phyloP scores from a whole-genome alignment of 1,140 invertebrate genomes.

The Antheraea pernyi region DNA sequence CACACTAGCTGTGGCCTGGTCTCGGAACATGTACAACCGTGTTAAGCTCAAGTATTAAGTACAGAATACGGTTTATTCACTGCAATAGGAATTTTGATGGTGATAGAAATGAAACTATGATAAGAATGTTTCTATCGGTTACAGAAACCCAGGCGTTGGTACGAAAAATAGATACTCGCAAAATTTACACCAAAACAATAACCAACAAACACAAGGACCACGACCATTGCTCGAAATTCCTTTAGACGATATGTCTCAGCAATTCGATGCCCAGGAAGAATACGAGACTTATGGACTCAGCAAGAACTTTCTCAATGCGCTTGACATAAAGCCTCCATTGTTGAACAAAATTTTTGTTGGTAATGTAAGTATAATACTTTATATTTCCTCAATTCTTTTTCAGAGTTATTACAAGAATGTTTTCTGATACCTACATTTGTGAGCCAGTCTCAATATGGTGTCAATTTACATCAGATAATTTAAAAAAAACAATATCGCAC shows the following conservation, averaged over 20 bases:
- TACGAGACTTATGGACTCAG: conserved; percentile 11
- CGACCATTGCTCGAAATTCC: not conserved
- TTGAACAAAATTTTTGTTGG: not conserved
- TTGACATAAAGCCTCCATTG: conserved; percentile 5
- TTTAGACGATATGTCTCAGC: not conserved
- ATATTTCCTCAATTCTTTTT: no score
- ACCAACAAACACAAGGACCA: not conserved
- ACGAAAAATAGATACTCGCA: not conserved
- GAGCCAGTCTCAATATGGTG: no score
- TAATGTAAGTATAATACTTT: conserved; percentile 2
- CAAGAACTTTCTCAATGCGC: not conserved
- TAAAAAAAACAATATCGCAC: no score
- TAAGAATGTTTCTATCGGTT: not conserved
- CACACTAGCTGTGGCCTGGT: no score
- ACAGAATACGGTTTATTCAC: no score
- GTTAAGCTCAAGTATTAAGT: no score
- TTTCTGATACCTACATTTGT: no score
- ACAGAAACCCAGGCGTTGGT: not conserved
- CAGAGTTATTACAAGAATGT: no score
- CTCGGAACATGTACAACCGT: no score
- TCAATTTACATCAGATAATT: no score
- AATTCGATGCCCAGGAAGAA: not conserved
- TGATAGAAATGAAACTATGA: not conserved
- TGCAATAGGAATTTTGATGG: no score
- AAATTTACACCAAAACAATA: not conserved